phyloP scores from a whole-genome alignment of 1,140 invertebrate genomes.

The Pemphigus obesinymphae region DNA sequence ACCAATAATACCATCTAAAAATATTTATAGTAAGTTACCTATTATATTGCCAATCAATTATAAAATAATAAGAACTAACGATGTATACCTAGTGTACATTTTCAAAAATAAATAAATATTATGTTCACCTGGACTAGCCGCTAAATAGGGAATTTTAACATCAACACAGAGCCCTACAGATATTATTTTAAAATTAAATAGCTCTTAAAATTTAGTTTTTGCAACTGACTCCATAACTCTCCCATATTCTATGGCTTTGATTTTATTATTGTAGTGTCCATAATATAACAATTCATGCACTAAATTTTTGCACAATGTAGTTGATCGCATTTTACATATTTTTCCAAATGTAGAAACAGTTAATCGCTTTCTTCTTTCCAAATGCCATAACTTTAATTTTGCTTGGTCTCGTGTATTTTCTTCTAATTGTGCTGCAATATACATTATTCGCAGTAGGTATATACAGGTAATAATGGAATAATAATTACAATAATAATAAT shows the following conservation, averaged over 20 bases:
- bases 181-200: neutral
- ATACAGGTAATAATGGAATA: too few species aligned
- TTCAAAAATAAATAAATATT: neutral
- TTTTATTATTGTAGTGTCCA: neutral
- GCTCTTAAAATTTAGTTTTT: neutral
- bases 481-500: too few species aligned
- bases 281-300: neutral
- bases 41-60: too few species aligned
- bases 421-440: neutral
- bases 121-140: neutral
- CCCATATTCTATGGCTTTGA: neutral
- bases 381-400: neutral
- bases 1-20: neutral
- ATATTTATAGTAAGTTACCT: neutral
- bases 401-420: neutral
- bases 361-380: neutral
- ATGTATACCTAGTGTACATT: too few species aligned
- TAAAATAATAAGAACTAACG: too few species aligned
- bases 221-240: neutral
- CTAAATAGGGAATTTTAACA: neutral
- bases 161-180: neutral
- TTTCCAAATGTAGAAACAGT: neutral
- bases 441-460: too few species aligned
- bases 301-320: neutral
- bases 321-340: neutral